Percentiles rank a stretch among this genome's conserved stretches.
Evolutionary conservation across 1,140 invertebrate genomes (phyloP).

Genomic region (Macrocentrus cingulum): DNA sequence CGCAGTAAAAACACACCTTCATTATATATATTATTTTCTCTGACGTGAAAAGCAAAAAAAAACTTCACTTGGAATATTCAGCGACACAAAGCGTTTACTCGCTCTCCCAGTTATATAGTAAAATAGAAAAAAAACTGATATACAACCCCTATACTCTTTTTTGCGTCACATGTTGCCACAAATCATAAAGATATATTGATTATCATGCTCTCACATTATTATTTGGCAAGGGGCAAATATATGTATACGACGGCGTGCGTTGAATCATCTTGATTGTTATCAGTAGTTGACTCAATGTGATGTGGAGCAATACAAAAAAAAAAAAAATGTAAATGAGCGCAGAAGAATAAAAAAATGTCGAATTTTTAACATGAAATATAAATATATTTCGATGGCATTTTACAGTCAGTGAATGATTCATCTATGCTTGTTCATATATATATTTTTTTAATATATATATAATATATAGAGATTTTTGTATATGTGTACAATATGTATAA

Average conservation of each 20-base stretch:
- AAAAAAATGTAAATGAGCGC: not conserved
- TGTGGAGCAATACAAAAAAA: not conserved
- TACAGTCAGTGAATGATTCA: conserved; percentile 27
- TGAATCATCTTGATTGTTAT: not conserved
- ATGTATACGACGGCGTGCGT: not conserved
- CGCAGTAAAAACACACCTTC: not conserved
- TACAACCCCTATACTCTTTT: too few relatives aligned
- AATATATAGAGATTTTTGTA: conserved; percentile 17
- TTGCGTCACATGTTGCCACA: too few relatives aligned
- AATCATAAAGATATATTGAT: too few relatives aligned
- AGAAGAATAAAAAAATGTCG: not conserved
- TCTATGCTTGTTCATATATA: conserved; percentile 19
- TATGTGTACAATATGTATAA: conserved; percentile 26
- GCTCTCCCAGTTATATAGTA: too few relatives aligned
- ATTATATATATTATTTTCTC: not conserved
- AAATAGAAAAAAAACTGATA: too few relatives aligned
- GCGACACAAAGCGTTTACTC: too few relatives aligned
- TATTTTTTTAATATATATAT: not conserved
- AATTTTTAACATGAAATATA: conserved; percentile 28
- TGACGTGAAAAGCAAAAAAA: too few relatives aligned
- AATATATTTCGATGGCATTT: conserved; percentile 30
- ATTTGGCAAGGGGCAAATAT: not conserved
- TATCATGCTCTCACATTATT: not conserved
- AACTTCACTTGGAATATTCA: too few relatives aligned
- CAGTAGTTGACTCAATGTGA: not conserved